Base-by-base conservation (phyloP, 2,113 vertebrate species). In the Symphodus melops region DNA sequence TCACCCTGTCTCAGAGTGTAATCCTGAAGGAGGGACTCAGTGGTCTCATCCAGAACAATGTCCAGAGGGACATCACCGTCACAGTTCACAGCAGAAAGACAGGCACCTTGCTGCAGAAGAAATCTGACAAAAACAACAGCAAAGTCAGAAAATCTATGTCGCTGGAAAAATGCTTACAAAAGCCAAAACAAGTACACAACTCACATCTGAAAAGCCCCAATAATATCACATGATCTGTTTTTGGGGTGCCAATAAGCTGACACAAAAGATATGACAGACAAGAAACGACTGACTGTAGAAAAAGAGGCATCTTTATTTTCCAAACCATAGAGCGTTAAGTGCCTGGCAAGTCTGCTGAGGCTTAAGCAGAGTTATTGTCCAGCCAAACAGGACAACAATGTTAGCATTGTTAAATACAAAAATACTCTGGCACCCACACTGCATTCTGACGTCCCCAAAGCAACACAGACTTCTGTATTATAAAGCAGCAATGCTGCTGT, bases 11-110 rank as follows among this genome's bases (percentile, higher is more conserved):
- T 96, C 63, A 88, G 89, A 2, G 95, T 95, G 91, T 96, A 95
- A 12, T 95, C 92, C 91, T 95, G 93, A 13, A 99, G 94, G 49
- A 99, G 93, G 25, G 96, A 93, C 88, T 98, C 97, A 49, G 97
- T 96, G 80, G 94, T 92, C n/a, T 96, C 96, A 57, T 99, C 97
- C 86, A 97, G 94, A 0, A 96, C 96, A 10, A 99, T 96, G 87
- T 98, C 97, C 21, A 96, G 92, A 0, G 97, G 97, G 57, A 97
- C 96, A 36, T 99, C 97, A 0, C 97, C 97, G 37, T 99, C 97
- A 8, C 95, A 98, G 90, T 98, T 99, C 68, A 99, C 97, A 5
- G 94, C 92, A 59, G 94, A 93, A 62, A 99, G 94, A 8, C 93
- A 95, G 0, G 97, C 96, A 2, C 96, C 96, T 0, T 92, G 88